These are phyloP conservation scores for Corticium candelabrum DNA, from an alignment of 37 sponge, comb jelly and placozoan genomes.

Conservation along the genomic window DNA sequence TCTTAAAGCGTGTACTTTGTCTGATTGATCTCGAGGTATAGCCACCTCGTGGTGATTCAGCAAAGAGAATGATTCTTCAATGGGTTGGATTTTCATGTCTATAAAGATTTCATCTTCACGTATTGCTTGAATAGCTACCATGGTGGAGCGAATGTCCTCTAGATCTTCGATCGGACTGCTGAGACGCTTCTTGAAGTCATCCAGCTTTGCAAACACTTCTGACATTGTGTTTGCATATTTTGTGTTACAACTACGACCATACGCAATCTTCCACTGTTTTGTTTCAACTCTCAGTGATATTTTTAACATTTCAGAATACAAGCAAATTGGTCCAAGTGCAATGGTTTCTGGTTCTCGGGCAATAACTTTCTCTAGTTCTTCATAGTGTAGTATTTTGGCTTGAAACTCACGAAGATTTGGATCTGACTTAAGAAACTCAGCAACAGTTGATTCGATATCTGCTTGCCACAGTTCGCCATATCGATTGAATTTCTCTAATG, in stretches of 20 bases:
- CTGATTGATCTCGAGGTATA: constrained; percentile 64
- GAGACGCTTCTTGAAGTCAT: constrained; percentile 64
- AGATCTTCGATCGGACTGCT: constrained; percentile 74
- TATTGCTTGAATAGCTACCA: constrained; percentile 79
- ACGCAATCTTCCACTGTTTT: constrained; percentile 68
- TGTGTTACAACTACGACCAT: constrained; percentile 42
- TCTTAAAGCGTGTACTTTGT: too few species aligned
- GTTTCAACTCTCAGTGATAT: constrained; percentile 67
- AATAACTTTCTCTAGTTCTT: constrained; percentile 33
- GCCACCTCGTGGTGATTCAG: constrained; percentile 52
- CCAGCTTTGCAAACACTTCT: constrained; percentile 52
- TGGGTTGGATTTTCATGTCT: constrained; percentile 81
- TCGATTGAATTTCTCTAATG: constrained; percentile 40
- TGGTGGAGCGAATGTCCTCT: constrained; percentile 80
- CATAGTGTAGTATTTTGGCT: constrained; percentile 15
- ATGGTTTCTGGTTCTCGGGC: constrained; percentile 32
- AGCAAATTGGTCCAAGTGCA: constrained; percentile 24
- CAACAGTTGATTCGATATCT: constrained; percentile 30
- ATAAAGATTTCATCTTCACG: constrained; percentile 80
- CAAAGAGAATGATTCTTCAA: constrained; percentile 87
- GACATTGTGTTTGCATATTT: constrained; percentile 63
- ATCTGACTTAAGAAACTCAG: constrained; percentile 33
- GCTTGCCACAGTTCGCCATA: constrained; percentile 73
- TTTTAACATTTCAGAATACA: constrained; percentile 43
- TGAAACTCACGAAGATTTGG: constrained; percentile 69